Percentiles rank a stretch among this genome's conserved stretches.
Evolutionary conservation across 1,140 invertebrate species (phyloP).

Genomic region (Gyrodactylus bullatarudis): DNA sequence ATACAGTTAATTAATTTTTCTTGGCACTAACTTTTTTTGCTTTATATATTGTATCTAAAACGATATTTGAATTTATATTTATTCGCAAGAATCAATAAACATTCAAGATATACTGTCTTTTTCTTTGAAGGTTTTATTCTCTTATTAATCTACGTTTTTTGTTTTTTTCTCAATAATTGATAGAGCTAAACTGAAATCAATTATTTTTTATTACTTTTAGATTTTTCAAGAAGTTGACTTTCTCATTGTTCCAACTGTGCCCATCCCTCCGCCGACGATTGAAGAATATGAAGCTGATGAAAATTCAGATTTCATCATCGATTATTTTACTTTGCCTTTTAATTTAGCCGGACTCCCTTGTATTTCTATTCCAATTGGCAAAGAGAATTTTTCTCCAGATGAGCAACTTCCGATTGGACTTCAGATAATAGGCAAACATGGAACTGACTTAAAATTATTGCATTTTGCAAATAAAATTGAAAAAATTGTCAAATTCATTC

Average conservation of each 20-base stretch:
- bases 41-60: too few species aligned
- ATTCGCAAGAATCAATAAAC: too few species aligned
- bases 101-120: too few species aligned
- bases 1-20: too few species aligned
- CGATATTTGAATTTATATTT: too few species aligned
- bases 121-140: too few species aligned
- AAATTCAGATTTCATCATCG: neutral
- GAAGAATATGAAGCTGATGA: neutral
- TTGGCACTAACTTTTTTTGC: too few species aligned
- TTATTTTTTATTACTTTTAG: neutral
- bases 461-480: too few species aligned
- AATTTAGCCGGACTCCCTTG: neutral
- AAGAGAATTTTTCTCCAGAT: neutral
- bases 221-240: neutral
- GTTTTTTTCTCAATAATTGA: too few species aligned
- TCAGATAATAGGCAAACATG: neutral
- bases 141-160: too few species aligned
- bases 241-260: neutral
- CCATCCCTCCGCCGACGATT: neutral
- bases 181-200: neutral
- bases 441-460: neutral
- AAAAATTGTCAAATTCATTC: too few species aligned
- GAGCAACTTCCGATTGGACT: neutral
- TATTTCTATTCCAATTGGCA: neutral
- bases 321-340: neutral